Percentiles rank a stretch among this genome's conserved stretches.
Conservation (phyloP, 2,888 invertebrate species). For the Smittia aterrima region DNA sequence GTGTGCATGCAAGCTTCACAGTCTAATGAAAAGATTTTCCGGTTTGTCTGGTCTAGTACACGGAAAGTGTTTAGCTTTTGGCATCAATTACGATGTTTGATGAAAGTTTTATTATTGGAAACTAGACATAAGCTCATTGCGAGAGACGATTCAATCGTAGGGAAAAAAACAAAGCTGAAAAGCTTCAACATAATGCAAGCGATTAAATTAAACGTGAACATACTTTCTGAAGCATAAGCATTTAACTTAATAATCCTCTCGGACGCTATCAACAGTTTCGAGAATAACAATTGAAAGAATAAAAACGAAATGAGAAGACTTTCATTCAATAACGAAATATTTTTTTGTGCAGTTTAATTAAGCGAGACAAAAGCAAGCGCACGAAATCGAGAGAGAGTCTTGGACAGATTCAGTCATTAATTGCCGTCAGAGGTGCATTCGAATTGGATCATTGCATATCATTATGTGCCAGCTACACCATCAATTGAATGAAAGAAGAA, state of each 20-base stretch:
- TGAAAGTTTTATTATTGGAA: background rate
- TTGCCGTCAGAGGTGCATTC: background rate
- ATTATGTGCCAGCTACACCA: background rate
- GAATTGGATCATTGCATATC: background rate
- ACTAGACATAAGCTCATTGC: background rate
- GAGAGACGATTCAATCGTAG: background rate
- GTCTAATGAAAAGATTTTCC: conserved; percentile 31
- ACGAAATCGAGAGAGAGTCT: background rate
- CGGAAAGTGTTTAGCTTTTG: background rate
- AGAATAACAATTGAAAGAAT: background rate
- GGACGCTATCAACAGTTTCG: background rate
- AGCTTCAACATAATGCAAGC: background rate
- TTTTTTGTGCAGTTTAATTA: background rate
- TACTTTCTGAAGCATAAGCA: background rate
- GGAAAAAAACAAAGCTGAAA: background rate
- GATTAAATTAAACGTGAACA: background rate
- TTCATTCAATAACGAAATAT: background rate
- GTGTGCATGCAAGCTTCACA: conserved; percentile 11
- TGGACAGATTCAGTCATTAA: background rate
- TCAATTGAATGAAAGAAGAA: background rate
- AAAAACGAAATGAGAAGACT: background rate
- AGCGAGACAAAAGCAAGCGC: background rate
- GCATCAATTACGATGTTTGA: background rate
- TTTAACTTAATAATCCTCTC: background rate
- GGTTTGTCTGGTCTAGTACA: conserved; percentile 18